A percentile compares a stretch with the other conserved stretches of the same genome.
Evolutionary conservation across 2,113 vertebrate genomes (phyloP).

Genomic region (Rhinogobius similis): DNA sequence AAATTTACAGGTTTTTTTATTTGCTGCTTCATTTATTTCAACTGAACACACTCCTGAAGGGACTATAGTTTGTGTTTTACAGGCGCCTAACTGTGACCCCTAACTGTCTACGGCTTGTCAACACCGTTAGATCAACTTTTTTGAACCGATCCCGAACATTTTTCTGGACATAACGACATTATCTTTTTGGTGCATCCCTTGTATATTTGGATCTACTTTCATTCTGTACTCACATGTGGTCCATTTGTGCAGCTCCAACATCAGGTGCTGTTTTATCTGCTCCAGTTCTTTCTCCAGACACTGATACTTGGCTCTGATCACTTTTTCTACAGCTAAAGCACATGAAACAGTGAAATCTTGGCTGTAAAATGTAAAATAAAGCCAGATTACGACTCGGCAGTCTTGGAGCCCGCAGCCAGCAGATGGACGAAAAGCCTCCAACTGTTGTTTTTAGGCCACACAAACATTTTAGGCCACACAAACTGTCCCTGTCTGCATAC

Average conservation of each 20-base stretch:
- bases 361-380: neutral
- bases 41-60: no score
- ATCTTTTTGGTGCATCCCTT: neutral
- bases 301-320: constrained; percentile 88
- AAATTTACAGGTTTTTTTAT: no score
- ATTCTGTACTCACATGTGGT: constrained; percentile 85
- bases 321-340: neutral
- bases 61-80: no score
- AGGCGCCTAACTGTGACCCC: no score
- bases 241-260: constrained; percentile 97
- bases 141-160: no score
- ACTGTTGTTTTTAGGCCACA: neutral
- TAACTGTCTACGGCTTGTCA: no score
- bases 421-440: neutral
- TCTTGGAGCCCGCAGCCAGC: neutral
- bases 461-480: constrained; percentile 2
- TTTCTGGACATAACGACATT: no score
- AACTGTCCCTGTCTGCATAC: neutral
- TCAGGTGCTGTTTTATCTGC: constrained; percentile 92
- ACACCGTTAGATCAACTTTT: no score
- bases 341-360: neutral
- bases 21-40: no score
- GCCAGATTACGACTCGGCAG: neutral
- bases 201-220: neutral
- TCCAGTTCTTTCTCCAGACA: constrained; percentile 96